A percentile compares a stretch with the other conserved stretches of the same genome.
These are phyloP conservation scores for Isaurus tuberculatus DNA, from an alignment of 92 coral and sea anemone species.

Conservation along the genomic window DNA sequence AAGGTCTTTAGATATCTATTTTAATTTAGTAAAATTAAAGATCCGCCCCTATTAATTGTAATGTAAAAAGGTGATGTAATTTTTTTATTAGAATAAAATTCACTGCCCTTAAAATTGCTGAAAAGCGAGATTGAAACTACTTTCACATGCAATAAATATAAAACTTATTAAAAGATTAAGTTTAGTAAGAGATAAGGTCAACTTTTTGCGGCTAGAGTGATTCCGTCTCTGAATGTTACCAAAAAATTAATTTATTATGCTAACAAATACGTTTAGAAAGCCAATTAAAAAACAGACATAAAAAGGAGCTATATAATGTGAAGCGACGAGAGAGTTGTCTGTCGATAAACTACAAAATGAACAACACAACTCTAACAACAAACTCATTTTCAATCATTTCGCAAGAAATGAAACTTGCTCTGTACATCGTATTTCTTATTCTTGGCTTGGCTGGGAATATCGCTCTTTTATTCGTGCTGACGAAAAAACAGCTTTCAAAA, in stretches of 20 bases:
- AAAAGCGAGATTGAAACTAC: too few relatives aligned
- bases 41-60: too few relatives aligned
- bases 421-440: constrained; percentile 5
- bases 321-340: background rate
- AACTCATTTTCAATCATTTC: background rate
- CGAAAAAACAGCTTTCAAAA: background rate
- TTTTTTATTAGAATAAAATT: too few relatives aligned
- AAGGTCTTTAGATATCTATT: too few relatives aligned
- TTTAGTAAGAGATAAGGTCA: too few relatives aligned
- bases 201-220: too few relatives aligned
- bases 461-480: constrained; percentile 4
- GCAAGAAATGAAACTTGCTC: background rate
- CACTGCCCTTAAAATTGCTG: too few relatives aligned
- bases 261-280: background rate
- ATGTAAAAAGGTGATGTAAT: too few relatives aligned
- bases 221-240: background rate
- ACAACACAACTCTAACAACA: constrained; percentile 9
- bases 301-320: background rate
- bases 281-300: constrained; percentile 11
- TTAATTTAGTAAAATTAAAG: too few relatives aligned
- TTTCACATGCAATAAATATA: too few relatives aligned
- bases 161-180: too few relatives aligned
- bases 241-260: background rate
- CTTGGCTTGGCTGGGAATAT: constrained; percentile 37
- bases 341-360: constrained; percentile 16